Conservation (phyloP, 23 tunicate genomes). For the Corella eumyota region DNA sequence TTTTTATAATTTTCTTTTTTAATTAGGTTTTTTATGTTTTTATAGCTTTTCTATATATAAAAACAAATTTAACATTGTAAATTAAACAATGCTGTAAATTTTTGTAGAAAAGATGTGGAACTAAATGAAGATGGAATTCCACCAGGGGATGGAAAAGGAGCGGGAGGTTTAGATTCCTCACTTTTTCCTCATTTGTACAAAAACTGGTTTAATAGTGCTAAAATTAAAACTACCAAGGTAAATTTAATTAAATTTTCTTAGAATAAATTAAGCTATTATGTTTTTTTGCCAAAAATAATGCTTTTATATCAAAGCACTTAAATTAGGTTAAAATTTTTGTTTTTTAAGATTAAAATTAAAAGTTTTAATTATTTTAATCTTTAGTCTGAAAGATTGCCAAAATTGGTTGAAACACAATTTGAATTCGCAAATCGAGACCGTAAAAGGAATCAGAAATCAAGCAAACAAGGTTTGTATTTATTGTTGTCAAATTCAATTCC, state of each 20-base stretch:
- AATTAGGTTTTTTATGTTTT: not conserved
- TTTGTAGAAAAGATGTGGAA: conserved; percentile 2
- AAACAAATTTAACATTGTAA: not conserved
- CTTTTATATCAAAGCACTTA: too few species aligned
- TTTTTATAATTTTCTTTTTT: not conserved
- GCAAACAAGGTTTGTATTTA: too few species aligned
- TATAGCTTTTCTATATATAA: too few species aligned
- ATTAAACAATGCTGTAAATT: not conserved
- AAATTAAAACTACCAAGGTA: not conserved
- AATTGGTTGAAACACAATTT: too few species aligned
- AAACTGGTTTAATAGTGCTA: conserved; percentile 45
- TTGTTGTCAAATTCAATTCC: too few species aligned
- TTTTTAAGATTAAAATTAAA: too few species aligned
- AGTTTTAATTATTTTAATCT: too few species aligned
- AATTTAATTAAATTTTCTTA: not conserved
- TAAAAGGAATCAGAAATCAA: too few species aligned
- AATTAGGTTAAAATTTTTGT: too few species aligned
- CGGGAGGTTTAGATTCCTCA: conserved; percentile 83
- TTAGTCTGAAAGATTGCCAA: too few species aligned
- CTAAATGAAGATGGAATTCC: conserved; percentile 42
- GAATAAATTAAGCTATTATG: not conserved
- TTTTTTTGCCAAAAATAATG: too few species aligned
- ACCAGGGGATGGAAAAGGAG: conserved; percentile 86
- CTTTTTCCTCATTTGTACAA: conserved; percentile 63
- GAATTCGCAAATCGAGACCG: too few species aligned